Base-by-base conservation (phyloP, 2,797 vertebrate species). In the Acropternis orthonyx region DNA sequence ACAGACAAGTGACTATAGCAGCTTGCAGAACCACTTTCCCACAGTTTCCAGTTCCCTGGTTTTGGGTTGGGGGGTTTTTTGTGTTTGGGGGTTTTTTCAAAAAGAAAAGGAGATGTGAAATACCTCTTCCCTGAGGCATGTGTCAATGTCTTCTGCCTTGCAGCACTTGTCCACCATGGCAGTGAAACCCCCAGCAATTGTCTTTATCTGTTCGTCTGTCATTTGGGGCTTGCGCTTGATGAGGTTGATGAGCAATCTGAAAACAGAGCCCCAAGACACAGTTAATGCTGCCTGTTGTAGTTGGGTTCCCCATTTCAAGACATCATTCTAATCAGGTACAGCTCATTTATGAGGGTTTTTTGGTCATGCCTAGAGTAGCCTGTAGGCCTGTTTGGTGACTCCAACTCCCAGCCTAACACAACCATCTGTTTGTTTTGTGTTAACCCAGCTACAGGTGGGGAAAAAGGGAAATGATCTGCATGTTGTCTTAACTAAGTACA, bases 141-240 rank as follows among this genome's bases (percentile, higher is more conserved):
- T 2, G 0, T 96, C 92, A 4, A 95, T 21, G 21, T 96, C 27
- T 0, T 61, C 14, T 15, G 92, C 87, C 24, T 89, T 54, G 46
- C 98, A 98, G 93, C 97, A 98, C 43, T 97, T 97, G 0, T 94
- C 63, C 27, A 96, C 6, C 73, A 98, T 97, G 48, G 49, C 6
- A 61, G 16, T 21, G 44, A 98, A 98, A 4, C 90, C 55, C 0
- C 0, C 58, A 54, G 68, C 5, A 15, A 98, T 77, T 3, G 62
- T 67, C 68, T 89, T 96, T 2, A 97, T 67, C 28, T 98, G 96
- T 4, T 97, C 97, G 0, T 86, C 92, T 37, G 97, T 97, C 56
- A 97, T 96, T 78, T 95, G 93, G 46, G 97, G 97, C 80, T 97
- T 98, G 92, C 97, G 97, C 49, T 98, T 98, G 58, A 98, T 76